Conservation (phyloP, 1,140 invertebrate species). For the Drosophila lowei region DNA sequence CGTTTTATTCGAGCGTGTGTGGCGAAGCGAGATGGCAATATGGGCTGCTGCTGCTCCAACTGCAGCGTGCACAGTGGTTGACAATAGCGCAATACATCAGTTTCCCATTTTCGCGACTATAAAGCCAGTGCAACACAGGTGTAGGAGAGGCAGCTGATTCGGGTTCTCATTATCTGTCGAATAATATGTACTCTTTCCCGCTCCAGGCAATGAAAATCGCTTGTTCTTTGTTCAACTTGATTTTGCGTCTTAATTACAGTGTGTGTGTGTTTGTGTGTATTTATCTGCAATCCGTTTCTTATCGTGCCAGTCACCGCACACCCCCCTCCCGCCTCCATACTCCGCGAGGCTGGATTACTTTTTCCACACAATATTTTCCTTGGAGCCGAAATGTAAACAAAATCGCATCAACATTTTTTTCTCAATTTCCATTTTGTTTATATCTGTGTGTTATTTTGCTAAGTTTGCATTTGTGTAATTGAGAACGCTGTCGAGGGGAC, state of each 20-base stretch:
- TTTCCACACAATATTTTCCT: slow-evolving; percentile 5
- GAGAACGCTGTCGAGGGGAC: background rate
- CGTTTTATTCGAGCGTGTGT: slow-evolving; percentile 50
- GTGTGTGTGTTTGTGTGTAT: slow-evolving; percentile 38
- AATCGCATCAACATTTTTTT: slow-evolving; percentile 15
- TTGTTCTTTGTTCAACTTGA: slow-evolving; percentile 38
- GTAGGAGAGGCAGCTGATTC: background rate
- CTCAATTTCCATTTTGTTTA: slow-evolving; percentile 7
- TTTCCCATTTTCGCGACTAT: background rate
- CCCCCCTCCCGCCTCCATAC: slow-evolving; percentile 7
- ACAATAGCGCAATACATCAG: slow-evolving; percentile 12
- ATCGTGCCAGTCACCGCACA: slow-evolving; percentile 57
- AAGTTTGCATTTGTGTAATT: slow-evolving; percentile 3
- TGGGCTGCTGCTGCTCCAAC: slow-evolving; percentile 47
- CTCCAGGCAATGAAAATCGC: background rate
- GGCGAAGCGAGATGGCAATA: slow-evolving; percentile 51
- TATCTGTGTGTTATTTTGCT: slow-evolving; percentile 14
- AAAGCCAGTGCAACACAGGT: slow-evolving; percentile 26
- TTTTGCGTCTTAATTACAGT: slow-evolving; percentile 51
- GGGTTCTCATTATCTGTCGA: background rate
- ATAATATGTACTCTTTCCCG: slow-evolving; percentile 7
- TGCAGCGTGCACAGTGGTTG: slow-evolving; percentile 68
- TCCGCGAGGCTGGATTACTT: background rate
- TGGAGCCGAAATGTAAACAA: slow-evolving; percentile 68
- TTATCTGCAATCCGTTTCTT: slow-evolving; percentile 74